These are phyloP conservation scores for Amblyjoppa fuscipennis DNA, from an alignment of 2,888 invertebrate species.

Conservation along the genomic window DNA sequence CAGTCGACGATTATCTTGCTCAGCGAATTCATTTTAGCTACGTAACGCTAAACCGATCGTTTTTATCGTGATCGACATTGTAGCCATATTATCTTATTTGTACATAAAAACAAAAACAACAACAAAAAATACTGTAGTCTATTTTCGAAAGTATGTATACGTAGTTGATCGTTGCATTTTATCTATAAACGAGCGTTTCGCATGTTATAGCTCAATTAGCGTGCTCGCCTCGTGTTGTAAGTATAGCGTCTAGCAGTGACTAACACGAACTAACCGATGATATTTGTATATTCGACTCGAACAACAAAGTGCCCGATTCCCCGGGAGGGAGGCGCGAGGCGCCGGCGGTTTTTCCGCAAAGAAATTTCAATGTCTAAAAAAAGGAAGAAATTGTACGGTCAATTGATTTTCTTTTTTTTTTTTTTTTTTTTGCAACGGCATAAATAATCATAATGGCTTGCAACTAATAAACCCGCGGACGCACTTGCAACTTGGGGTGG, in stretches of 20 bases:
- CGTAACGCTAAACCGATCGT: background rate
- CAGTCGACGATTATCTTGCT: conserved; percentile 50
- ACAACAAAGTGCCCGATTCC: conserved; percentile 20
- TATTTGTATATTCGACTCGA: conserved; percentile 15
- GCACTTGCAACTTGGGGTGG: conserved; percentile 83
- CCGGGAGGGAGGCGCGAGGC: background rate
- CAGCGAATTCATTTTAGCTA: conserved; percentile 23
- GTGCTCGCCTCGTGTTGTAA: conserved; percentile 83
- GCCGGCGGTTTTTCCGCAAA: background rate
- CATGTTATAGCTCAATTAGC: conserved; percentile 75
- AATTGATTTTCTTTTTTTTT: conserved; percentile 3
- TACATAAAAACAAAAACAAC: conserved; percentile 40
- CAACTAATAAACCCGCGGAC: conserved; percentile 79
- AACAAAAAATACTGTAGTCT: conserved; percentile 8
- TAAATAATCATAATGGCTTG: conserved; percentile 73
- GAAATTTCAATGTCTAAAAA: background rate
- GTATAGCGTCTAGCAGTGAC: conserved; percentile 80
- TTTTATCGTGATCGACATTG: background rate
- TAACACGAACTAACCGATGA: conserved; percentile 77
- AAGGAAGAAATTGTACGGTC: conserved; percentile 9
- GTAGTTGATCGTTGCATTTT: conserved; percentile 59
- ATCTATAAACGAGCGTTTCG: conserved; percentile 67
- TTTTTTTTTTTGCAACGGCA: conserved; percentile 24
- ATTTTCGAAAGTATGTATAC: conserved; percentile 44
- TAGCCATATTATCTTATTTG: conserved; percentile 39